phyloP scores from a whole-genome alignment of 2,797 vertebrate genomes.

The Esox masquinongy region DNA sequence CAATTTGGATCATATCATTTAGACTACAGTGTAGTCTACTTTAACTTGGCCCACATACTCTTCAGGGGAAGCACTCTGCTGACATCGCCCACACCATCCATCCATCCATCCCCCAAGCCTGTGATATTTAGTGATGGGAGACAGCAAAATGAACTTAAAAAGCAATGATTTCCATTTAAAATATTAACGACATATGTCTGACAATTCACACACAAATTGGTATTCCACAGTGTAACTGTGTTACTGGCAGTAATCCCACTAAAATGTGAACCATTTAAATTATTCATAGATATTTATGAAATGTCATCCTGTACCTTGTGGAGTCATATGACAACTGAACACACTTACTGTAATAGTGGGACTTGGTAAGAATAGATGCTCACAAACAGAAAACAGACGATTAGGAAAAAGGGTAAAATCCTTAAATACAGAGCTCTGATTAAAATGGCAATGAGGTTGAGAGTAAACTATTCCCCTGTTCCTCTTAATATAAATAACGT shows the following conservation, averaged over 20 bases:
- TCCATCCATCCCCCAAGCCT: not conserved
- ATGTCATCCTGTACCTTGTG: constrained; percentile 16
- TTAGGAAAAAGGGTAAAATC: not conserved
- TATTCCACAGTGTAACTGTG: constrained; percentile 5
- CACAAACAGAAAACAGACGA: constrained; percentile 5
- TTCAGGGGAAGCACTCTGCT: not conserved
- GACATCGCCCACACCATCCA: too few species aligned
- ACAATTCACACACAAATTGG: constrained; percentile 11
- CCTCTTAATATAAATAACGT: not conserved
- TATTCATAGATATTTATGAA: constrained; percentile 30
- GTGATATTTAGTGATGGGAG: constrained; percentile 5
- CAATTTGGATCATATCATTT: too few species aligned
- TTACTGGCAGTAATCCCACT: constrained; percentile 20
- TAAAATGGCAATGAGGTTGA: not conserved
- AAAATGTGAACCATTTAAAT: constrained; percentile 27
- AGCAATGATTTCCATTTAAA: constrained; percentile 14
- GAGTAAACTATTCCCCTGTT: not conserved
- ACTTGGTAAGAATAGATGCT: constrained; percentile 11
- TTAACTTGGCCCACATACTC: constrained; percentile 19
- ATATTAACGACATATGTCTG: constrained; percentile 12
- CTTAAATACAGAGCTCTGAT: not conserved
- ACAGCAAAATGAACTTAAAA: constrained; percentile 13
- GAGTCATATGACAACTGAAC: constrained; percentile 20
- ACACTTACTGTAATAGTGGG: constrained; percentile 16
- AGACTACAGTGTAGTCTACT: not conserved